Percentiles rank a stretch among this genome's conserved stretches.
Evolutionary conservation across 1,140 invertebrate genomes (phyloP).

Genomic region (Pachypsylla venusta): DNA sequence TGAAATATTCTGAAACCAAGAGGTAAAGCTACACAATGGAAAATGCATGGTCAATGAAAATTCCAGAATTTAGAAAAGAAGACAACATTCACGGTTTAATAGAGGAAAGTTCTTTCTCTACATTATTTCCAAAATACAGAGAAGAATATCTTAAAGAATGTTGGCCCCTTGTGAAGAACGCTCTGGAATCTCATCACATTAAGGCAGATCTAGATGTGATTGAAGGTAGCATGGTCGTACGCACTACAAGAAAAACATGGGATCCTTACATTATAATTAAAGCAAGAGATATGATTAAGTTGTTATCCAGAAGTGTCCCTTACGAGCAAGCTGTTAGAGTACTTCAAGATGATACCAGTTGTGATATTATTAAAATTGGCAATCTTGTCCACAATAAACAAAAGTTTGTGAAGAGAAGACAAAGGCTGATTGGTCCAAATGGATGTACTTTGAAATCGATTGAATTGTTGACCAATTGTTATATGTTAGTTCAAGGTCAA

Average conservation of each 20-base stretch:
- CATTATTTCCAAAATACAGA: conserved; percentile 77
- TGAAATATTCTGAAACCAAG: no score
- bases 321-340: conserved; percentile 83
- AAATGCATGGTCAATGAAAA: conserved; percentile 78
- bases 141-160: conserved; percentile 93
- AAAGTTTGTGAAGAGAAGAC: conserved; percentile 88
- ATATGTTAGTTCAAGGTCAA: conserved; percentile 92
- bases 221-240: conserved; percentile 90
- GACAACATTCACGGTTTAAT: conserved; percentile 76
- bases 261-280: conserved; percentile 97
- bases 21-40: conserved; percentile 37
- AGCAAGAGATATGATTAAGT: conserved; percentile 88
- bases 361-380: conserved; percentile 96
- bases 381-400: conserved; percentile 81
- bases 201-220: conserved; percentile 87
- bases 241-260: conserved; percentile 94
- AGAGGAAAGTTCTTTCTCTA: conserved; percentile 64
- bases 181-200: conserved; percentile 56
- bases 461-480: conserved; percentile 94
- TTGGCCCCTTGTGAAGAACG: conserved; percentile 88
- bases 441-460: conserved; percentile 95
- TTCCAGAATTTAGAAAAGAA: conserved; percentile 75
- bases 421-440: conserved; percentile 89
- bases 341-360: conserved; percentile 75
- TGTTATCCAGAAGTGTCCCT: conserved; percentile 89